phyloP scores from a whole-genome alignment of 2,797 vertebrate species.

The Fistularia commersonii region DNA sequence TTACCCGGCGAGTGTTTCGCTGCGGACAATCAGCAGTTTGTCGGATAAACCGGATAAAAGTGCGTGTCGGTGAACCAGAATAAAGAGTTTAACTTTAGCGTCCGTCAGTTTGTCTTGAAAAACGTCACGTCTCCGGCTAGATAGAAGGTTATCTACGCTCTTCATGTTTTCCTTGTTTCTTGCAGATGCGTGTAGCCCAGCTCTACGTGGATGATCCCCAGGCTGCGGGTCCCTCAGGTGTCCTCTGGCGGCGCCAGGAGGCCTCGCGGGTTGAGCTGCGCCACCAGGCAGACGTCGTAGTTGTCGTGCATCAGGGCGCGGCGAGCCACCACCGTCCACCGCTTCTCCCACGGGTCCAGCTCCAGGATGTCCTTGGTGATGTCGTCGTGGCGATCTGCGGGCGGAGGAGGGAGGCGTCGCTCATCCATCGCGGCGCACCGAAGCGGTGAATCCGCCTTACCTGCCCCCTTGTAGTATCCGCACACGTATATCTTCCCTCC shows the following conservation, averaged over 20 bases:
- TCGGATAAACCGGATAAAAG: too few relatives aligned
- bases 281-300: conserved; percentile 95
- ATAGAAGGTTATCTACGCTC: too few relatives aligned
- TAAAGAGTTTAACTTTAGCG: too few relatives aligned
- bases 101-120: too few relatives aligned
- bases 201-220: conserved; percentile 30
- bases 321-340: conserved; percentile 87
- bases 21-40: too few relatives aligned
- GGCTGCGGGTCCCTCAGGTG: conserved; percentile 65
- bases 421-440: too few relatives aligned
- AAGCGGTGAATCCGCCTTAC: conserved; percentile 58
- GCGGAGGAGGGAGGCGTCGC: conserved; percentile 5
- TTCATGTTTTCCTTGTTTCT: too few relatives aligned
- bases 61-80: too few relatives aligned
- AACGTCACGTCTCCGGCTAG: too few relatives aligned
- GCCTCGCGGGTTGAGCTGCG: conserved; percentile 90
- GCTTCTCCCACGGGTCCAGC: conserved; percentile 89
- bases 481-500: conserved; percentile 94
- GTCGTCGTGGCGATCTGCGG: conserved; percentile 88
- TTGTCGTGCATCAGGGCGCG: conserved; percentile 91
- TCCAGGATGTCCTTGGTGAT: conserved; percentile 95
- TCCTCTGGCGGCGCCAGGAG: conserved; percentile 91
- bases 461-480: conserved; percentile 93
- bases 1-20: too few relatives aligned
- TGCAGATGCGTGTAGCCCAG: conserved; percentile 37